Evolutionary conservation across 1,140 invertebrate genomes (phyloP).

Genomic region (Himalopsyche phryganea): DNA sequence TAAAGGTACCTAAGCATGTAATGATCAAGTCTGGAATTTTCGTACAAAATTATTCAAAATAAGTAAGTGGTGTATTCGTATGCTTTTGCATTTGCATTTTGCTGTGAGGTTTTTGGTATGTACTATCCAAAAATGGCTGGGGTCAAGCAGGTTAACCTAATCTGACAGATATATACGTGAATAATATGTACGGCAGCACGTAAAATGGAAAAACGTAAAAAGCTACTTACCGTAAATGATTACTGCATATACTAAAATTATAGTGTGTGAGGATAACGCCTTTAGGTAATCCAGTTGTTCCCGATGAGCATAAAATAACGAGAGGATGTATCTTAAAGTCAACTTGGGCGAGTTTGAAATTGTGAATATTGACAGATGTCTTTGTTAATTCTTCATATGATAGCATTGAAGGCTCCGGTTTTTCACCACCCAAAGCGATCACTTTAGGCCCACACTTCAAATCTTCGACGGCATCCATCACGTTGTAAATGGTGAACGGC

Average conservation of each 20-base stretch:
- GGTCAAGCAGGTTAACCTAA: no score
- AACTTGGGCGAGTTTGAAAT: conserved; percentile 43
- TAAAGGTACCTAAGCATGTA: no score
- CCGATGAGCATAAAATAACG: conserved; percentile 48
- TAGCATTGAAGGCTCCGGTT: conserved; percentile 5
- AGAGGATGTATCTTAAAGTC: conserved; percentile 41
- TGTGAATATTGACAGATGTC: conserved; percentile 19
- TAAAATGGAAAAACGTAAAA: no score
- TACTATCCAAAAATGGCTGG: no score
- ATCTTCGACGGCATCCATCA: conserved; percentile 8
- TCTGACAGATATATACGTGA: no score
- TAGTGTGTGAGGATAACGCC: conserved; percentile 79
- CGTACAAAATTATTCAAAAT: no score
- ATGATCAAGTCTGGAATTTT: no score
- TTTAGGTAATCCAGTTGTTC: conserved; percentile 73
- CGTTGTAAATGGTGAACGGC: conserved; percentile 43
- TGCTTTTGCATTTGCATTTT: no score
- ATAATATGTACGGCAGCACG: no score
- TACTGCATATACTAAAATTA: conserved; percentile 46
- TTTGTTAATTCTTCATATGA: conserved; percentile 17
- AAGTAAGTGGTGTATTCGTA: no score
- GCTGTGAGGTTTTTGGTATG: no score
- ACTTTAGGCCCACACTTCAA: conserved; percentile 16
- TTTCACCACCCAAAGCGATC: conserved; percentile 14
- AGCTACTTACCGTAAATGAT: conserved; percentile 49